Conservation (phyloP, 2,797 vertebrate species). For the Gila robusta region DNA sequence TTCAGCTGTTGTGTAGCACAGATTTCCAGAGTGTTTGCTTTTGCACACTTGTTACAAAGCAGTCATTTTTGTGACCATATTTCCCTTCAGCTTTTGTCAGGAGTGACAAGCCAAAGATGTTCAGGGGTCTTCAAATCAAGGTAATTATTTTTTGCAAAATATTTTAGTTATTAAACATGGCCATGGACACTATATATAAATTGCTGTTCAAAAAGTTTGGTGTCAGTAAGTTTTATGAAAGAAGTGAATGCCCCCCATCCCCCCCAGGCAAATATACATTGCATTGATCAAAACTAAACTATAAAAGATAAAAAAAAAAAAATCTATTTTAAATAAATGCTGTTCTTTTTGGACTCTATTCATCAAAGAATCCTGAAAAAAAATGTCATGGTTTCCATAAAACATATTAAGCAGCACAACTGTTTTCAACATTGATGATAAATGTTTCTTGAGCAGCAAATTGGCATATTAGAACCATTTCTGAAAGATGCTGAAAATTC, state of each 20-base stretch:
- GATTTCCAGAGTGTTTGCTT: not conserved
- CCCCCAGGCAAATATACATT: not conserved
- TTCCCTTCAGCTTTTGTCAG: constrained; percentile 92
- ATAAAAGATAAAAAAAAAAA: no score
- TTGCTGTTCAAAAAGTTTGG: not conserved
- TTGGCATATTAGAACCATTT: not conserved
- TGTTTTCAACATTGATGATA: no score
- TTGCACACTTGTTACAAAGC: constrained; percentile 1
- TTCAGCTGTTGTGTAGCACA: constrained; percentile 10
- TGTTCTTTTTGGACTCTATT: not conserved
- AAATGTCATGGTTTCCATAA: no score
- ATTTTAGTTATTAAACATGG: not conserved
- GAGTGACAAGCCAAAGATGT: constrained; percentile 98
- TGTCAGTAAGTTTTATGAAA: not conserved
- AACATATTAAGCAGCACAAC: no score
- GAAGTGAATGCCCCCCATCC: not conserved
- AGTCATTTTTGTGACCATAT: not conserved
- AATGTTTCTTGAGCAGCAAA: not conserved
- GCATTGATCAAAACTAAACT: not conserved
- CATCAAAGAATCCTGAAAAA: not conserved
- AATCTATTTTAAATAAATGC: not conserved
- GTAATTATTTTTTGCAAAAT: constrained; percentile 71
- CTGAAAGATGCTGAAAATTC: not conserved
- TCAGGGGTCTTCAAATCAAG: constrained; percentile 99
- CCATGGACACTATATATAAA: not conserved